A percentile compares a stretch with the other conserved stretches of the same genome.
These are phyloP conservation scores for Rotaria magnacalcarata DNA, from an alignment of 2,888 invertebrate genomes.

Conservation along the genomic window DNA sequence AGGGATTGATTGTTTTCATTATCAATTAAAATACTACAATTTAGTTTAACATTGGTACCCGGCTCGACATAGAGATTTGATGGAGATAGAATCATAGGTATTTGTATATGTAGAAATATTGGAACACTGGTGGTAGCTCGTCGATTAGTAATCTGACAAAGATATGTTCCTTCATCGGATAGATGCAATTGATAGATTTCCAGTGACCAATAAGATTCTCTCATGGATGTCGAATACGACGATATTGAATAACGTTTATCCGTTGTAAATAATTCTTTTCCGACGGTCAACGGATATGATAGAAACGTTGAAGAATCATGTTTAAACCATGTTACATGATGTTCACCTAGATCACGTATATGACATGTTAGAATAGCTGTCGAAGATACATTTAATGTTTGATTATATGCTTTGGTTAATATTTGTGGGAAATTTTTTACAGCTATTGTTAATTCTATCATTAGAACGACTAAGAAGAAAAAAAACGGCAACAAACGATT, in stretches of 20 bases:
- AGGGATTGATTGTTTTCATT: neutral
- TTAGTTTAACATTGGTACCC: neutral
- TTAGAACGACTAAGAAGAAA: neutral
- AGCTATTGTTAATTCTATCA: neutral
- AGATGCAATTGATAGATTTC: constrained; percentile 17
- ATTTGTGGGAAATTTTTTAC: constrained; percentile 1
- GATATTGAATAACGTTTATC: constrained; percentile 24
- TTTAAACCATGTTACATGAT: constrained; percentile 37
- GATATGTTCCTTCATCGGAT: constrained; percentile 7
- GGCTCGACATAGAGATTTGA: constrained; percentile 3
- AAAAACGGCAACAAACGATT: too few relatives aligned
- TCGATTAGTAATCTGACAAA: constrained; percentile 4
- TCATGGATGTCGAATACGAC: neutral
- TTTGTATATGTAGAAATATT: neutral
- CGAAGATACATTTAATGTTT: neutral
- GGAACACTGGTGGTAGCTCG: neutral
- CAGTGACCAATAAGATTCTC: neutral
- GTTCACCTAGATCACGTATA: neutral
- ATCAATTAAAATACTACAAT: neutral
- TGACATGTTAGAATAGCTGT: constrained; percentile 21
- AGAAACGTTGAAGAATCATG: neutral
- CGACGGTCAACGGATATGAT: neutral
- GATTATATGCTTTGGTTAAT: constrained; percentile 13
- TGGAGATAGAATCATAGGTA: neutral
- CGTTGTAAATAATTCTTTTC: constrained; percentile 15